Conservation (phyloP, 2,888 invertebrate genomes). For the Podabrus alpinus region DNA sequence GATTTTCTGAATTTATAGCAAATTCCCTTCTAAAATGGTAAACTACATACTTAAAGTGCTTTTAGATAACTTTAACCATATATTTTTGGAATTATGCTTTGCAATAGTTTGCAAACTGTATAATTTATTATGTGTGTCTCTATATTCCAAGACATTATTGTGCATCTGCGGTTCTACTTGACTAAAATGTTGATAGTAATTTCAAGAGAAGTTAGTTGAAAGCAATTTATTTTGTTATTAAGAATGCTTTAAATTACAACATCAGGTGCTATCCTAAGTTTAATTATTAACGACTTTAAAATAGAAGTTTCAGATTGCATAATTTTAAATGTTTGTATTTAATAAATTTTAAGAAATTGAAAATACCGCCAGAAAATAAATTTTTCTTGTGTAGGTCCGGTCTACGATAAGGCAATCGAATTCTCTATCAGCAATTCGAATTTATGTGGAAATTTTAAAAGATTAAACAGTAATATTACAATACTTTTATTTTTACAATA, state of each 20-base stretch:
- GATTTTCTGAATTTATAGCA: background rate
- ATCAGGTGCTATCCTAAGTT: background rate
- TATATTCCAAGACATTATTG: background rate
- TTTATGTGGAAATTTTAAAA: background rate
- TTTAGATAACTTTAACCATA: background rate
- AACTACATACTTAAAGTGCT: background rate
- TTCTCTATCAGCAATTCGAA: background rate
- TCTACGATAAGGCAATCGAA: background rate
- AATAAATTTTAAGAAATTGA: background rate
- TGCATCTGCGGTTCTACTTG: background rate
- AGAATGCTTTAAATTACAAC: conserved; percentile 1
- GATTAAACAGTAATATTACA: background rate
- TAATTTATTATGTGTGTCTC: background rate
- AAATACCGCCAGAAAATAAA: background rate
- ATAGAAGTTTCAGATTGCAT: background rate
- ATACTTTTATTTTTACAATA: background rate
- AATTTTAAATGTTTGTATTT: background rate
- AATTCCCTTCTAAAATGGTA: background rate
- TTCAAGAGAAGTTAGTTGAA: background rate
- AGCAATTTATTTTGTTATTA: conserved; percentile 3
- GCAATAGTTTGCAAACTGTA: background rate
- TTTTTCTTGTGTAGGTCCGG: background rate
- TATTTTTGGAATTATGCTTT: background rate
- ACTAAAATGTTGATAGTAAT: background rate
- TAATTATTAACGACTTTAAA: background rate